Conservation (phyloP, 1,140 invertebrate species). For the Diuraphis noxia region DNA sequence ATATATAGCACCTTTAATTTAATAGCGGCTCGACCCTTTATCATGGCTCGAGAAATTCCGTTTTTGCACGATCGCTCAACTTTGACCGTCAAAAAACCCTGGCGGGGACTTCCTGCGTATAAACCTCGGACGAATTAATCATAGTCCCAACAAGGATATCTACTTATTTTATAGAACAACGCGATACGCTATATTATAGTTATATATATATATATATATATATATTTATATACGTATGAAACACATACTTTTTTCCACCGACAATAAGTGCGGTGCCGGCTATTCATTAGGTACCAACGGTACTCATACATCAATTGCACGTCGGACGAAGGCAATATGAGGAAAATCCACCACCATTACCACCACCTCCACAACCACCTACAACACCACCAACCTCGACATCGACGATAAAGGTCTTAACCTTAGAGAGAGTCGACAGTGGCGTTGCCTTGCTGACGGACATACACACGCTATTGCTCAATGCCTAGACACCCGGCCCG, state of each 20-base stretch:
- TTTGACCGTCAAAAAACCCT: slow-evolving; percentile 14
- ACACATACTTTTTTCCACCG: neutral
- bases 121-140: slow-evolving; percentile 42
- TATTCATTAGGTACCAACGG: slow-evolving; percentile 1
- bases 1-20: neutral
- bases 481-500: neutral
- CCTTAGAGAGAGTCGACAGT: neutral
- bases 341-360: neutral
- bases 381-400: neutral
- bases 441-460: neutral
- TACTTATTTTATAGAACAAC: slow-evolving; percentile 46
- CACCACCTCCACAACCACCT: too few species aligned
- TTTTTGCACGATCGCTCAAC: slow-evolving; percentile 45
- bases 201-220: neutral
- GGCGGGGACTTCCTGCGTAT: neutral
- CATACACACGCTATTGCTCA: neutral
- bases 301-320: slow-evolving; percentile 22
- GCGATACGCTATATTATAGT: neutral
- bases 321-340: neutral
- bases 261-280: neutral
- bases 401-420: neutral
- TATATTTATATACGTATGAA: neutral
- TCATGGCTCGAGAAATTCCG: neutral
- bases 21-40: neutral
- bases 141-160: slow-evolving; percentile 39